Conservation (phyloP, 2,888 invertebrate species). For the Nematopogon swammerdamellus region DNA sequence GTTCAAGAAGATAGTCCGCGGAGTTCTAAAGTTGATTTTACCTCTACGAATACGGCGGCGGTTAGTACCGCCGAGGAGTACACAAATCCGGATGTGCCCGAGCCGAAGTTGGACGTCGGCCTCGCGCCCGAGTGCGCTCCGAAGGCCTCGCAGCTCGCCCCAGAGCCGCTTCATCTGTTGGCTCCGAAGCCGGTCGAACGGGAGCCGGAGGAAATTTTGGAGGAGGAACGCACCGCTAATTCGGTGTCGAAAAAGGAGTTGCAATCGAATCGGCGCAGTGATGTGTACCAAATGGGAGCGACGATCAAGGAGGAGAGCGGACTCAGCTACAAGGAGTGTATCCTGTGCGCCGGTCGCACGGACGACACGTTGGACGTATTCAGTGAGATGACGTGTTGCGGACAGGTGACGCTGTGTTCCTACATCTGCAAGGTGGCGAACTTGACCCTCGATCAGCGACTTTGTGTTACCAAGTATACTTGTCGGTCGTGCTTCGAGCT, state of each 20-base stretch:
- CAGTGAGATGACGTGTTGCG: conserved; percentile 18
- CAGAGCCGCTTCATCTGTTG: not conserved
- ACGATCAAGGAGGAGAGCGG: not conserved
- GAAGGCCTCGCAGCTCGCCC: not conserved
- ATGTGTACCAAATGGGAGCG: not conserved
- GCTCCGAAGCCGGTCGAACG: not conserved
- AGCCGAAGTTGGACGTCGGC: not conserved
- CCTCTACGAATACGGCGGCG: too few species aligned
- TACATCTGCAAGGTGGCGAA: not conserved
- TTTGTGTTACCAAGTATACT: not conserved
- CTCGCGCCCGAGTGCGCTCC: not conserved
- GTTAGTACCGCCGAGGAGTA: too few species aligned
- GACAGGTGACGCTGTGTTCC: not conserved
- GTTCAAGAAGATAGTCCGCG: not conserved
- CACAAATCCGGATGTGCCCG: too few species aligned
- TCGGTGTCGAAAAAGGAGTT: not conserved
- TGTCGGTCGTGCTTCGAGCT: not conserved
- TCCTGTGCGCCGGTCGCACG: not conserved
- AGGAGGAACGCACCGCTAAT: too few species aligned
- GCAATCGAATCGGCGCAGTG: not conserved
- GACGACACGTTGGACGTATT: conserved; percentile 21
- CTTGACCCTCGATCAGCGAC: not conserved
- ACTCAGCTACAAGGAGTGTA: not conserved
- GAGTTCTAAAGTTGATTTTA: not conserved
- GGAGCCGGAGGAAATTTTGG: too few species aligned